phyloP scores from a whole-genome alignment of 2,113 vertebrate species.

The Stegostoma tigrinum region DNA sequence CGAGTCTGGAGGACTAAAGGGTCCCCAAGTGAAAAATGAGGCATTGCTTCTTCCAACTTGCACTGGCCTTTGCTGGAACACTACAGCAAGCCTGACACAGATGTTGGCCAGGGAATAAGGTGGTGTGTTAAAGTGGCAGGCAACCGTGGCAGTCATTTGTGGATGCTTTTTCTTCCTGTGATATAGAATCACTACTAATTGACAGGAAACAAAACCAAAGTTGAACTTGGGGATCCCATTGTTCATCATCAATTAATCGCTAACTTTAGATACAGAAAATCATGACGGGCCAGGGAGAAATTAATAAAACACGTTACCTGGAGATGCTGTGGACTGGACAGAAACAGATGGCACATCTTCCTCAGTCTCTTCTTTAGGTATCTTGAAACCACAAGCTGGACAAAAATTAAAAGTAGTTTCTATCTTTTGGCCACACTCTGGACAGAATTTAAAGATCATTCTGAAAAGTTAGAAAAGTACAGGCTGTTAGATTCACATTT shows the following conservation, averaged over 20 bases:
- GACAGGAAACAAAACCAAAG: background rate
- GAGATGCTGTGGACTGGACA: slow-evolving; percentile 41
- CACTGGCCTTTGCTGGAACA: no score
- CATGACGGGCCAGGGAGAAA: background rate
- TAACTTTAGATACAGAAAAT: background rate
- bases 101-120: no score
- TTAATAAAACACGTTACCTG: background rate
- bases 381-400: slow-evolving; percentile 65
- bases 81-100: no score
- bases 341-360: background rate
- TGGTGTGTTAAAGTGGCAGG: no score
- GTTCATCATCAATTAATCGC: background rate
- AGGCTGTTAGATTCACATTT: background rate
- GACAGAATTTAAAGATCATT: slow-evolving; percentile 68
- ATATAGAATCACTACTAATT: background rate
- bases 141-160: no score
- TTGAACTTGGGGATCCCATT: background rate
- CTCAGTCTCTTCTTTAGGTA: slow-evolving; percentile 47
- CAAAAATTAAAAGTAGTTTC: slow-evolving; percentile 70
- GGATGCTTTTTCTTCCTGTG: background rate
- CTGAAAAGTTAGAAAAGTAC: slow-evolving; percentile 40
- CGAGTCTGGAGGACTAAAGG: no score
- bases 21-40: no score
- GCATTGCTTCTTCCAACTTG: no score
- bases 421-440: slow-evolving; percentile 67